Base-by-base conservation (phyloP, 2,113 vertebrate genomes). In the Seriola aureovittata region DNA sequence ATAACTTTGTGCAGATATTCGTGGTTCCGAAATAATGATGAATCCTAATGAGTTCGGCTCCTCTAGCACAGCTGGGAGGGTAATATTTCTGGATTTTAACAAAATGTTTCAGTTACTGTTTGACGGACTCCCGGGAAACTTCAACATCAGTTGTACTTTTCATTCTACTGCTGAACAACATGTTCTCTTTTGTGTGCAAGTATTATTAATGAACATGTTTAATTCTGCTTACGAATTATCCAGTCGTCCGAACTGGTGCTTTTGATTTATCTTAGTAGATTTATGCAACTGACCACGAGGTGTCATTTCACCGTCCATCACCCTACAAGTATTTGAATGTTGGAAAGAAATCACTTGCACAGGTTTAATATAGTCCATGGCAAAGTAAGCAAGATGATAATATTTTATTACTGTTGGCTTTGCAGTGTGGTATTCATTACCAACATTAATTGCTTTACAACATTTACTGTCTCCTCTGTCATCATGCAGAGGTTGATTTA, bases 361-460 rank as follows among this genome's bases (percentile, higher is more conserved):
- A 66, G 54, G 40, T 74, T 76, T 78, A 65, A 81, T 79, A 66
- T 77, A 17, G 58, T 42, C 34, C 48, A 4, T 21, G 17, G 80
- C 58, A 46, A 32, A 32, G 59, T 29, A 34, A 75, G 64, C 71
- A 10, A 25, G 68, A 77, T 84, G 69, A 69, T 80, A 77, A 71
- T 75, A 70, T 83, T 88, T 87, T 75, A 80, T 81, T 78, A 69
- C 79, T 57, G 14, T 75, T 88, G 72, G 58, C 71, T 52, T 84
- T 75, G 72, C 68, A 63, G 71, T 0, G 32, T 42, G 6, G 86
- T 80, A 69, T 93, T 71, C 72, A 77, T 89, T 82, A 85, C 87
- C 71, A 80, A 85, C 79, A 85, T 86, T 82, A 89, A 92, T 90
- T 77, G 85, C 80, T 88, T 82, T 91, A 90, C 89, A 92, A 75